Evolutionary conservation across 1,140 invertebrate species (phyloP).

Genomic region (Orussus abietinus): DNA sequence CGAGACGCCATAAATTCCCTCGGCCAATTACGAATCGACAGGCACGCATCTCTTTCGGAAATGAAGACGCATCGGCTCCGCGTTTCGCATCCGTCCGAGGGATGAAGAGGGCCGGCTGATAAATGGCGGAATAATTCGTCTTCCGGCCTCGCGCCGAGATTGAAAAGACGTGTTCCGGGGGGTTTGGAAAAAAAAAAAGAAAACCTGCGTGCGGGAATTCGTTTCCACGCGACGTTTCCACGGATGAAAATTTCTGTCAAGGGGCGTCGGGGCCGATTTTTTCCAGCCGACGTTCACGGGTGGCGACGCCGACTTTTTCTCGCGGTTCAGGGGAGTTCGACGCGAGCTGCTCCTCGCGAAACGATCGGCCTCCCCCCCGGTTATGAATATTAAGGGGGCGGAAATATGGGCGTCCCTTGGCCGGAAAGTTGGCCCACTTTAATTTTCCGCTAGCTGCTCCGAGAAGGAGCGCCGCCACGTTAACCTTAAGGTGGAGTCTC

Average conservation of each 20-base stretch:
- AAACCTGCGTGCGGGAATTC: too few relatives aligned
- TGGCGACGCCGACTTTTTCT: too few relatives aligned
- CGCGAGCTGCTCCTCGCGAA: slow-evolving; percentile 21
- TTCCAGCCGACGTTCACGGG: too few relatives aligned
- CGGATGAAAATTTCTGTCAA: too few relatives aligned
- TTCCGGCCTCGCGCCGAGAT: too few relatives aligned
- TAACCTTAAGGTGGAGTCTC: slow-evolving; percentile 14
- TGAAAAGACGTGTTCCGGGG: too few relatives aligned
- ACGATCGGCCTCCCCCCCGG: slow-evolving; percentile 24
- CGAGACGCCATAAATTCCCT: neutral
- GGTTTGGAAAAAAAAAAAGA: too few relatives aligned
- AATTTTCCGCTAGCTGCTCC: slow-evolving; percentile 38
- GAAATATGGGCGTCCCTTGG: slow-evolving; percentile 28
- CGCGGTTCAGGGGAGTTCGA: too few relatives aligned
- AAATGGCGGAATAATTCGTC: neutral
- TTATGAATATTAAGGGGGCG: slow-evolving; percentile 38
- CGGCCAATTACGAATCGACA: neutral
- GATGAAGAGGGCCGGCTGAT: slow-evolving; percentile 1
- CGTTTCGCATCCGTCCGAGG: neutral
- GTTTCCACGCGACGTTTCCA: too few relatives aligned
- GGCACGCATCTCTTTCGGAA: neutral
- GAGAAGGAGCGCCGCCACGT: slow-evolving; percentile 12
- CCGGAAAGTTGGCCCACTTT: slow-evolving; percentile 34
- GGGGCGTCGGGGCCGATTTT: too few relatives aligned
- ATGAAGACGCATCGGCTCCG: neutral